Evolutionary conservation across 2,888 invertebrate species (phyloP), one percentile per base, ranked within the genome.

Genomic region (Pseudococcus longispinus): DNA sequence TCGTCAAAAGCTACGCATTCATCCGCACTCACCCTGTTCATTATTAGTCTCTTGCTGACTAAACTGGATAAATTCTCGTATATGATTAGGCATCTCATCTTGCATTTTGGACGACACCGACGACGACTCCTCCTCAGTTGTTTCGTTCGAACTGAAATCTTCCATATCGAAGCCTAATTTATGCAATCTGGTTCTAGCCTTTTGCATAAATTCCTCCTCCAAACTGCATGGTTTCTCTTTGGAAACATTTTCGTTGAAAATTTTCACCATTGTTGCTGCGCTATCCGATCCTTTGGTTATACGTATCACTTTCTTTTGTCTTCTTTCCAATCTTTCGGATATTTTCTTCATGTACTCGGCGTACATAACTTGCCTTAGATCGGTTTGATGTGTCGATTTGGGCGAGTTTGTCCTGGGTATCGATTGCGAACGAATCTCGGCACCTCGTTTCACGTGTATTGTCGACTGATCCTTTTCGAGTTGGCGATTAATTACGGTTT

Each of bases 291-390:
- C 46, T 5, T 23, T 70, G 11, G 95, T 94, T 88, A 96, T 93
- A 92, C 95, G 96, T 20, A 96, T 94, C 29, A 96, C 93, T 91
- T 95, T 96, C 86, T 95, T 94, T 88, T 95, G 93, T 89, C 95
- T 95, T 77, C 96, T 92, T 90, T 96, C 94, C 89, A 95, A 94
- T 15, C 96, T 92, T 90, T 95, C 95, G 6, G 94, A 93, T 89
- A 96, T 94, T 91, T 96, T 95, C 90, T 92, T 92, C 90, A 96
- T 93, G 91, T 96, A 96, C 90, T 96, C 96, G 89, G 95, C 93
- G 91, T 95, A 96, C 96, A 96, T 96, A 91, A 85, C 90, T 88
- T 84, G 88, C 55, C 89, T 86, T 42, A 80, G 87, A 51, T 80
- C 87, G 42, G n/a, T 11, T 42, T 37, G 77, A 3, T 37, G 4